These are phyloP conservation scores for Panagrolaimus sp. DNA, from an alignment of 1,140 invertebrate genomes.

Conservation along the genomic window DNA sequence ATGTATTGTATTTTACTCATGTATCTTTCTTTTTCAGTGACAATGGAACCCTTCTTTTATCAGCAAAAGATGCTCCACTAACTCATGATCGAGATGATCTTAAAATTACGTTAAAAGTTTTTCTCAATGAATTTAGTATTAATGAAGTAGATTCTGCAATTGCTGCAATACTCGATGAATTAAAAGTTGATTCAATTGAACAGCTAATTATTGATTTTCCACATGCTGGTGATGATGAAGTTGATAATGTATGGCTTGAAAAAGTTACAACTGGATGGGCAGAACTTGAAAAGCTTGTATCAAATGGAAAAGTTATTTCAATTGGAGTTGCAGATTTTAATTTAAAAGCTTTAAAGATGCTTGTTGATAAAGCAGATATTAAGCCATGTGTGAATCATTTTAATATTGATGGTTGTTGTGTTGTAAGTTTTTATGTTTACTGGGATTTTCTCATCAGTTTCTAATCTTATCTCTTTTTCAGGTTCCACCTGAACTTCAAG, in stretches of 20 bases:
- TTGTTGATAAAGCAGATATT: conserved; percentile 74
- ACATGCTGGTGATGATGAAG: conserved; percentile 35
- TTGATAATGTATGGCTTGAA: conserved; percentile 32
- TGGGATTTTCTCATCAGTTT: too few species aligned
- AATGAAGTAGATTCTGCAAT: conserved; percentile 35
- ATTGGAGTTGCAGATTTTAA: conserved; percentile 84
- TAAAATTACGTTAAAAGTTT: conserved; percentile 55
- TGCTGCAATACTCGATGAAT: conserved; percentile 36
- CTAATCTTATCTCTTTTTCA: too few species aligned
- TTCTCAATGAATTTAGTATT: conserved; percentile 41
- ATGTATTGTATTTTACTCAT: too few species aligned
- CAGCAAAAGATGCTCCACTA: conserved; percentile 35
- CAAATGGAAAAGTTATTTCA: conserved; percentile 67
- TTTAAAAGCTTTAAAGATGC: conserved; percentile 69
- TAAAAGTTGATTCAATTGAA: conserved; percentile 52
- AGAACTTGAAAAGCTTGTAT: conserved; percentile 68
- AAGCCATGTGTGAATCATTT: conserved; percentile 89
- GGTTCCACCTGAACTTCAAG: conserved; percentile 78
- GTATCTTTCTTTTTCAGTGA: conserved; percentile 38
- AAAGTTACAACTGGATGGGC: conserved; percentile 58
- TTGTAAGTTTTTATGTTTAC: conserved; percentile 62
- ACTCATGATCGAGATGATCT: conserved; percentile 52
- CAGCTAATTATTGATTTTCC: conserved; percentile 54
- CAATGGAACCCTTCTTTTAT: conserved; percentile 47
- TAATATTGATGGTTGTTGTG: conserved; percentile 86